Conservation (phyloP, 2,888 invertebrate genomes). For the Leucophenga montana region DNA sequence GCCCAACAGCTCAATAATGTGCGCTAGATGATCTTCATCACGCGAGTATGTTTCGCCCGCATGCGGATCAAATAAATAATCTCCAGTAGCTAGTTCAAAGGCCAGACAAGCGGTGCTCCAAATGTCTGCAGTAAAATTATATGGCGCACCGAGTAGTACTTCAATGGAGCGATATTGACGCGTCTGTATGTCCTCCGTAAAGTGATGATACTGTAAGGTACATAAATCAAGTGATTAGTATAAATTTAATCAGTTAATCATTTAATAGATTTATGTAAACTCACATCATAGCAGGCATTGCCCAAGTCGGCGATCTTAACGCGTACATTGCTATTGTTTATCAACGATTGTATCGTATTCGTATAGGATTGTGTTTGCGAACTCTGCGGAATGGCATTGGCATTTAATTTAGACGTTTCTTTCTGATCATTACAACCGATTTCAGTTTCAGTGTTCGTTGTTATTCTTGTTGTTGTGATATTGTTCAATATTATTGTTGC, state of each 20-base stretch:
- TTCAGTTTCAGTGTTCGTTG: conserved; percentile 31
- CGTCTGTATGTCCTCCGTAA: conserved; percentile 89
- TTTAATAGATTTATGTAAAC: not conserved
- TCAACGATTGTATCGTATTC: conserved; percentile 72
- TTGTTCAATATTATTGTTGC: conserved; percentile 11
- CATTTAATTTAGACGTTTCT: conserved; percentile 57
- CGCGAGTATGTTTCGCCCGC: conserved; percentile 82
- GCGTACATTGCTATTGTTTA: conserved; percentile 76
- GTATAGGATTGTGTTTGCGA: conserved; percentile 70
- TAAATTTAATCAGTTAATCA: conserved; percentile 33
- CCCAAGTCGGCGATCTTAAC: conserved; percentile 90
- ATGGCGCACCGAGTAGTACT: conserved; percentile 81
- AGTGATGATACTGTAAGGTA: conserved; percentile 78
- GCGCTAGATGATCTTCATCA: conserved; percentile 89
- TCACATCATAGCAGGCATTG: conserved; percentile 86
- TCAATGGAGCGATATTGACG: conserved; percentile 87
- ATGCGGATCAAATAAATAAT: conserved; percentile 89
- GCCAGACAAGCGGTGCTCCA: conserved; percentile 91
- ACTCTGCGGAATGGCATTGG: conserved; percentile 68
- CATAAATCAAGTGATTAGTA: not conserved
- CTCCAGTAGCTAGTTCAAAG: conserved; percentile 90
- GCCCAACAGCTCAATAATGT: conserved; percentile 87
- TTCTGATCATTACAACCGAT: conserved; percentile 45
- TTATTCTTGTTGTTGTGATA: conserved; percentile 33
- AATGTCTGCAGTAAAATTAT: conserved; percentile 86